Percentiles rank a stretch among this genome's conserved stretches.
Evolutionary conservation across 2,888 invertebrate species (phyloP).

Genomic region (Agrotis puta): DNA sequence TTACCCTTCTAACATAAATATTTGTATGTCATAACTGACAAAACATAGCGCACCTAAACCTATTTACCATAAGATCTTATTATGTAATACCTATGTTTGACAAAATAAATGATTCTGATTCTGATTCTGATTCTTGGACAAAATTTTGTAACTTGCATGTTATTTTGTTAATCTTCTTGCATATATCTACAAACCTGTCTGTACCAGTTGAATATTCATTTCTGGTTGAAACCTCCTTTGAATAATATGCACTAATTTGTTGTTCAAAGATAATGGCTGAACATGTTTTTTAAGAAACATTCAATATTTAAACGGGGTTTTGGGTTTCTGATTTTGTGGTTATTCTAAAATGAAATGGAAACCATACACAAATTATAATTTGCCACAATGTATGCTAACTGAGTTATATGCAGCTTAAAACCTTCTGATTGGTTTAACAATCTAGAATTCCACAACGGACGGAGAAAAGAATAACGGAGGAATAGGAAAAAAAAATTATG

Average conservation of each 20-base stretch:
- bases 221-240: slow-evolving; percentile 34
- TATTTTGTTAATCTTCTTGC: slow-evolving; percentile 32
- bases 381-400: neutral
- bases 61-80: too few species aligned
- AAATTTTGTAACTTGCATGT: neutral
- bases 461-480: too few species aligned
- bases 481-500: too few species aligned
- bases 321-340: neutral
- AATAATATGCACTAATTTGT: slow-evolving; percentile 20
- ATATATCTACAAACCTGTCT: slow-evolving; percentile 30
- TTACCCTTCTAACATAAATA: too few species aligned
- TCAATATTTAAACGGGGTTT: slow-evolving; percentile 22
- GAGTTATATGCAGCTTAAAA: neutral
- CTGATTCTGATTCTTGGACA: too few species aligned
- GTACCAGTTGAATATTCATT: slow-evolving; percentile 20
- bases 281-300: slow-evolving; percentile 1
- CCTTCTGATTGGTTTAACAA: neutral
- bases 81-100: too few species aligned
- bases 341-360: slow-evolving; percentile 1
- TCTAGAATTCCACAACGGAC: too few species aligned
- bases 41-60: too few species aligned
- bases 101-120: too few species aligned
- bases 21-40: too few species aligned
- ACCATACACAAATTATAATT: neutral
- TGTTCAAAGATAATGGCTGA: slow-evolving; percentile 5